Evolutionary conservation across 92 coral and sea anemone species (phyloP).

Genomic region (Paragorgia papillata): DNA sequence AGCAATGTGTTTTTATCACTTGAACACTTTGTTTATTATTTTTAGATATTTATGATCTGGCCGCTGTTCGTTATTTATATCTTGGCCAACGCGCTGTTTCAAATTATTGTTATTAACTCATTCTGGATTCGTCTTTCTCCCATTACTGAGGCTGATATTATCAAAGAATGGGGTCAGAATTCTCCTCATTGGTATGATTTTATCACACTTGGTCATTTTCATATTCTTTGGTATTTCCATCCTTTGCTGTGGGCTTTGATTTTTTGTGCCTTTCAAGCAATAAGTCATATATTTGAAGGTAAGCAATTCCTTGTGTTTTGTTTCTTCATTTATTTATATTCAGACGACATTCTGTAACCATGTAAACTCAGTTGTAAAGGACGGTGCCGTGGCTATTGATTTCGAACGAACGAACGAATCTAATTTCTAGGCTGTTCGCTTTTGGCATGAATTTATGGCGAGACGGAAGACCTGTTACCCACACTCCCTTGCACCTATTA

Average conservation of each 20-base stretch:
- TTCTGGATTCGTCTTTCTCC: not conserved
- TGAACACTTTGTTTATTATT: no score
- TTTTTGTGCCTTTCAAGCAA: conserved; percentile 61
- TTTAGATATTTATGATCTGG: conserved; percentile 68
- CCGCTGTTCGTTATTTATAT: conserved; percentile 70
- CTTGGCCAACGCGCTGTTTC: conserved; percentile 78
- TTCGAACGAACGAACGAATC: no score
- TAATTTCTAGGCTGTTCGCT: no score
- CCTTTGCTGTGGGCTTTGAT: conserved; percentile 69
- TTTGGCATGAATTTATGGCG: no score
- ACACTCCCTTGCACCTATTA: no score
- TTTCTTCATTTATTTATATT: no score
- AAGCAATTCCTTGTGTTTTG: no score
- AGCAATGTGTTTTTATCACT: no score
- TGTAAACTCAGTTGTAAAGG: no score
- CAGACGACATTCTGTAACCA: no score
- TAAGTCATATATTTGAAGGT: conserved; percentile 83
- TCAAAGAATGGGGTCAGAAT: conserved; percentile 60
- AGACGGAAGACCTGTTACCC: no score
- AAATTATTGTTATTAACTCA: conserved; percentile 72
- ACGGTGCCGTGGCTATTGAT: no score
- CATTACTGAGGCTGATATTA: conserved; percentile 7
- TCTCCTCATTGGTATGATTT: conserved; percentile 31
- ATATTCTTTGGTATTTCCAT: conserved; percentile 69
- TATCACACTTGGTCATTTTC: conserved; percentile 46